Evolutionary conservation across 1,140 invertebrate species (phyloP).

Genomic region (Hycleus phaleratus): DNA sequence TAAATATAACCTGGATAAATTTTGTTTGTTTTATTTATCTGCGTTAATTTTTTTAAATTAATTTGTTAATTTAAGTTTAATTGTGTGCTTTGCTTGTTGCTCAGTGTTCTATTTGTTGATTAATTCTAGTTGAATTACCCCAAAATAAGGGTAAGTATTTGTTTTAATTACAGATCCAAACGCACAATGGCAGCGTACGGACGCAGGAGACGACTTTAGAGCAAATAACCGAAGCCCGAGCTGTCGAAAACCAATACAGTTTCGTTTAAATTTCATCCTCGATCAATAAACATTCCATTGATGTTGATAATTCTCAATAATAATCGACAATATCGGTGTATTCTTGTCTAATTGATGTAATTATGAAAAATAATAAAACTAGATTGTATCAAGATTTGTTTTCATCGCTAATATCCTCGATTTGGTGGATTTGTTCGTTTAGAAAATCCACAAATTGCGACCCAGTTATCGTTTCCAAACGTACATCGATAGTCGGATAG

Average conservation of each 20-base stretch:
- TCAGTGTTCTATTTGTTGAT: not conserved
- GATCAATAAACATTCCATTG: not conserved
- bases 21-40: not conserved
- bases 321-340: not conserved
- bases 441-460: conserved; percentile 27
- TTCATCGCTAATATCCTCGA: not conserved
- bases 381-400: not conserved
- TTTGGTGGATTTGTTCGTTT: conserved; percentile 19
- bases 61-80: not conserved
- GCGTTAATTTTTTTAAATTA: not conserved
- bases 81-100: not conserved
- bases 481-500: conserved; percentile 38
- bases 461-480: conserved; percentile 42
- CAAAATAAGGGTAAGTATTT: not conserved
- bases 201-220: conserved; percentile 46
- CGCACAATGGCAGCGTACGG: conserved; percentile 46
- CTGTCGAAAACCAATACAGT: conserved; percentile 60
- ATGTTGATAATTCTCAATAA: not conserved
- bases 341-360: not conserved
- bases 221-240: conserved; percentile 43
- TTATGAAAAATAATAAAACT: not conserved
- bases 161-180: conserved; percentile 35
- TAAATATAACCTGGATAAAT: not conserved
- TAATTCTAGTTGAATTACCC: not conserved
- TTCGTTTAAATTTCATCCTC: conserved; percentile 42